A percentile compares a stretch with the other conserved stretches of the same genome.
Evolutionary conservation across 1,140 invertebrate species (phyloP).

Genomic region (Trissolcus basalis): DNA sequence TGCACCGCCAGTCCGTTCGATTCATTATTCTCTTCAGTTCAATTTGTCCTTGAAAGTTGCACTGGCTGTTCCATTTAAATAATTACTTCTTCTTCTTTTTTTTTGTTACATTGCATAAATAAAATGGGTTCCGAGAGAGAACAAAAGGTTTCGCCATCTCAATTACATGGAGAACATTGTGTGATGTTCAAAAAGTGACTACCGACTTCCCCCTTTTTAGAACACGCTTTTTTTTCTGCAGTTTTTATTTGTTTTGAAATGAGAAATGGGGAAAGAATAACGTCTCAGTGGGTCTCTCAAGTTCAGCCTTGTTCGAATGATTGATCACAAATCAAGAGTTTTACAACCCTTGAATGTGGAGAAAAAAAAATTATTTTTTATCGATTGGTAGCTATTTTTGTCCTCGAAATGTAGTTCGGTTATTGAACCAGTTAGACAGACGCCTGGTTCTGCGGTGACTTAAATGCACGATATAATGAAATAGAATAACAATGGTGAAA

Average conservation of each 20-base stretch:
- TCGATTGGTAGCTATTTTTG: slow-evolving; percentile 53
- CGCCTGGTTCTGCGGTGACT: slow-evolving; percentile 45
- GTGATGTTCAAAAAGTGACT: too few species aligned
- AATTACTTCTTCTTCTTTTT: too few species aligned
- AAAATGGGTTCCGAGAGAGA: too few species aligned
- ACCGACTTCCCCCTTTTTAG: too few species aligned
- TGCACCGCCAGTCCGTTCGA: neutral
- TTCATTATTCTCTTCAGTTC: neutral
- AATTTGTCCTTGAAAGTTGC: neutral
- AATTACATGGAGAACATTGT: too few species aligned
- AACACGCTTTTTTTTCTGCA: too few species aligned
- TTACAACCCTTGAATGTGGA: neutral
- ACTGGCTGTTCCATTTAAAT: too few species aligned
- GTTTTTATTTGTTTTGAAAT: too few species aligned
- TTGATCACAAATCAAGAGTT: slow-evolving; percentile 7
- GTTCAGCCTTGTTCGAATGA: neutral
- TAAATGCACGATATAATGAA: slow-evolving; percentile 55
- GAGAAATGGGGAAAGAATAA: too few species aligned
- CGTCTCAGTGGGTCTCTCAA: neutral
- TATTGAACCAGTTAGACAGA: slow-evolving; percentile 46
- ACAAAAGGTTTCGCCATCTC: too few species aligned
- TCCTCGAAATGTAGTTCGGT: slow-evolving; percentile 32
- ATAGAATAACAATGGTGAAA: slow-evolving; percentile 57
- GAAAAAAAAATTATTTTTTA: slow-evolving; percentile 46
- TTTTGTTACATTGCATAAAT: too few species aligned